phyloP scores from a whole-genome alignment of 2,113 vertebrate species.

The Puffinus mauretanicus region DNA sequence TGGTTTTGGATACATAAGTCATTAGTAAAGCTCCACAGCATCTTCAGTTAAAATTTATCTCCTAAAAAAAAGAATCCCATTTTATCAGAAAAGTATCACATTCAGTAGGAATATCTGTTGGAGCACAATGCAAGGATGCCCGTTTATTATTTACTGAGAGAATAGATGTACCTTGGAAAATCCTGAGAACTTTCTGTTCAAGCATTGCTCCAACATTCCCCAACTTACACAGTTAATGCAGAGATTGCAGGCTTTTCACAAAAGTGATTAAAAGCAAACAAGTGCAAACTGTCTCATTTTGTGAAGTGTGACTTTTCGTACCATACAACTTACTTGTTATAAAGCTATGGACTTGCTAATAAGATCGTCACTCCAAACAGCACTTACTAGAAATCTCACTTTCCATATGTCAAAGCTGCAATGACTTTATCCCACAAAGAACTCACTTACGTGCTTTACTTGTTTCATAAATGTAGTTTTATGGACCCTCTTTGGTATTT shows the following conservation, averaged over 20 bases:
- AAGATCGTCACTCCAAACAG: not conserved
- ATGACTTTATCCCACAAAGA: not conserved
- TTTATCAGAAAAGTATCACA: not conserved
- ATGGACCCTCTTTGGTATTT: not conserved
- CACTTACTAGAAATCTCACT: constrained; percentile 14
- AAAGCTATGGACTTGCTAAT: constrained; percentile 10
- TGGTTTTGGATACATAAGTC: not conserved
- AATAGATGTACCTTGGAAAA: not conserved
- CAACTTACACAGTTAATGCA: not conserved
- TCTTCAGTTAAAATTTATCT: not conserved
- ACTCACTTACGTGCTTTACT: not conserved
- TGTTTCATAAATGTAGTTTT: not conserved
- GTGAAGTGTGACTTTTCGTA: not conserved
- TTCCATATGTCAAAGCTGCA: constrained; percentile 3
- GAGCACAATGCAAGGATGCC: not conserved
- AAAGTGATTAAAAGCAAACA: not conserved
- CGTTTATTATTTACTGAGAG: not conserved
- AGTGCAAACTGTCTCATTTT: constrained; percentile 6
- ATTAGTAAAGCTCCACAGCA: not conserved
- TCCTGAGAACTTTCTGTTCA: not conserved
- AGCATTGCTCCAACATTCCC: not conserved
- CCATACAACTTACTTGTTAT: not conserved
- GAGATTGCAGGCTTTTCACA: not conserved
- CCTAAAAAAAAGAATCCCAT: not conserved
- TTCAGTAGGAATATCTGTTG: not conserved